phyloP scores from a whole-genome alignment of 2,888 invertebrate genomes.

The Esperia sulphurella region DNA sequence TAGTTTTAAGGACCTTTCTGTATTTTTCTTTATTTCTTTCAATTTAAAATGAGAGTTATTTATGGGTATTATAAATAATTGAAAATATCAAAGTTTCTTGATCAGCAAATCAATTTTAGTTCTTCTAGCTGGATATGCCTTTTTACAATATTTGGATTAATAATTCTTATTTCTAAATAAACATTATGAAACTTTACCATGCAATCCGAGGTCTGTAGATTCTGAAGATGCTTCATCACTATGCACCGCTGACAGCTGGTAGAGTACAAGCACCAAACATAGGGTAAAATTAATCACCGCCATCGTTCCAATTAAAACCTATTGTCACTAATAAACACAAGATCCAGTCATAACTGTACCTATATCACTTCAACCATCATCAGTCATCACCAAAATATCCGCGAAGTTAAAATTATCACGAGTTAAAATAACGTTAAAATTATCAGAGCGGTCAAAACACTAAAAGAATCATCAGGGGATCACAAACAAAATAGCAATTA shows the following conservation, averaged over 20 bases:
- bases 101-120: not conserved
- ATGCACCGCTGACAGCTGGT: slow-evolving; percentile 54
- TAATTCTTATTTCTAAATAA: not conserved
- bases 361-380: slow-evolving; percentile 31
- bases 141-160: too few species aligned
- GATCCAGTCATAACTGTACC: slow-evolving; percentile 44
- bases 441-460: slow-evolving; percentile 2
- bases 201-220: slow-evolving; percentile 54
- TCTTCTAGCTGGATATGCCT: not conserved
- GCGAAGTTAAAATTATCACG: slow-evolving; percentile 21
- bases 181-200: slow-evolving; percentile 40
- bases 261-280: slow-evolving; percentile 60
- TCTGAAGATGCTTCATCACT: slow-evolving; percentile 63
- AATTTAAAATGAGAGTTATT: too few species aligned
- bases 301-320: slow-evolving; percentile 59
- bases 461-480: not conserved
- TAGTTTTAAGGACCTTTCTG: too few species aligned
- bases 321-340: slow-evolving; percentile 49
- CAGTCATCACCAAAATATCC: slow-evolving; percentile 48
- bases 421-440: slow-evolving; percentile 1
- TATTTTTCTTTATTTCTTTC: too few species aligned
- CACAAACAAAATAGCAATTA: slow-evolving; percentile 14
- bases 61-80: too few species aligned
- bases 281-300: slow-evolving; percentile 66
- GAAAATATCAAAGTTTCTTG: too few species aligned